Conservation (phyloP, 2,888 invertebrate species). For the Erebia epiphron region DNA sequence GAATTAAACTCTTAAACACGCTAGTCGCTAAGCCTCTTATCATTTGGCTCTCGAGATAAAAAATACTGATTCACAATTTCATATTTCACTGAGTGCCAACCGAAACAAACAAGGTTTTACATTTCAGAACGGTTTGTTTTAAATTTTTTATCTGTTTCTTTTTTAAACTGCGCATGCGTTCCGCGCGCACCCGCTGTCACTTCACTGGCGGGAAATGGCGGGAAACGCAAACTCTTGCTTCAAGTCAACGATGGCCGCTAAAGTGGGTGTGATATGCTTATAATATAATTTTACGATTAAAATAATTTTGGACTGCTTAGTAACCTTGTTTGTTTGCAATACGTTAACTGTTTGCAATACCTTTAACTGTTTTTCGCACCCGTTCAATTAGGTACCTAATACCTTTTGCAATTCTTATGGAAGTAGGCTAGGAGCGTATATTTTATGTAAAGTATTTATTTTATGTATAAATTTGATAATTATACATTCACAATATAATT, state of each 20-base stretch:
- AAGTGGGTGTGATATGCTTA: slow-evolving; percentile 45
- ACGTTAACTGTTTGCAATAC: slow-evolving; percentile 12
- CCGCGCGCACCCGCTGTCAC: slow-evolving; percentile 45
- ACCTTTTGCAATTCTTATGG: background rate
- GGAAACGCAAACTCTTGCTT: slow-evolving; percentile 43
- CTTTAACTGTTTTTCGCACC: slow-evolving; percentile 2
- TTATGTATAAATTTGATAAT: too few relatives aligned
- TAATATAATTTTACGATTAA: slow-evolving; percentile 37
- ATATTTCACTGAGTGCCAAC: too few relatives aligned
- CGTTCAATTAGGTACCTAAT: background rate
- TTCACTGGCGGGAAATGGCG: slow-evolving; percentile 44
- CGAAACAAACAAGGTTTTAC: slow-evolving; percentile 20
- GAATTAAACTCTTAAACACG: slow-evolving; percentile 23
- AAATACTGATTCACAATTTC: slow-evolving; percentile 20
- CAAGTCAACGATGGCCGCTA: slow-evolving; percentile 40
- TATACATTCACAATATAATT: too few relatives aligned
- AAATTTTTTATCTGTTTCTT: background rate
- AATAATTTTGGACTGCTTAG: slow-evolving; percentile 32
- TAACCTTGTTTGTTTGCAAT: slow-evolving; percentile 25
- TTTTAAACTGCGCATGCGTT: slow-evolving; percentile 37
- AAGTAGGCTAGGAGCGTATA: background rate
- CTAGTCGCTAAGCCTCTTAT: slow-evolving; percentile 9
- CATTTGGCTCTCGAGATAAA: slow-evolving; percentile 17
- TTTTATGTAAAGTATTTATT: background rate
- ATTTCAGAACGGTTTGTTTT: slow-evolving; percentile 3